Evolutionary conservation across 2,113 vertebrate genomes (phyloP), one percentile per base, ranked within the genome.

Genomic region (Oreocharis arfaki): DNA sequence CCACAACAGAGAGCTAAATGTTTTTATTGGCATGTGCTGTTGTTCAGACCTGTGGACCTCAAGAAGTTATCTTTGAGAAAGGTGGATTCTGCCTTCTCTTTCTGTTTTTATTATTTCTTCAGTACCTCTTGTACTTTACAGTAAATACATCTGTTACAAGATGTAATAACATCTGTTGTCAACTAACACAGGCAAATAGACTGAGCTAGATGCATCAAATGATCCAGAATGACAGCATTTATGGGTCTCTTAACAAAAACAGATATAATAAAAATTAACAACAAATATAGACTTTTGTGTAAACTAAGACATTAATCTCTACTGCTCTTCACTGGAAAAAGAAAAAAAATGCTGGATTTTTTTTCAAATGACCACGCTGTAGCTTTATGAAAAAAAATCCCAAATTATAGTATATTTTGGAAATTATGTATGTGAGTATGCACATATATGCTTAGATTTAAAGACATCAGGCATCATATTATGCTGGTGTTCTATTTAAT

Each of bases 101-200:
- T 84, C 39, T 78, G 9, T 37, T 89, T 55, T 21, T 11, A 37
- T 57, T 21, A 47, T 85, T 76, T 90, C 87, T 91, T 94, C 46
- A 60, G 23, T 33, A 52, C 28, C 65, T 52, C 67, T 83, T 79
- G 5, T 61, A 79, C 37, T 91, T 93, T 15, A 64, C 44, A 80
- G 79, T 81, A 87, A 93, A 69, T 67, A 53, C 69, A 93, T 85
- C 90, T 89, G 90, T 82, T 89, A 49, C 64, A 79, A 82, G 77
- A 75, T 42, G 52, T 71, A 84, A 71, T 42, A 92, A 86, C 77
- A 89, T 78, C 68, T 84, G 65, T 44, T 94, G 49, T 52, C 69
- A 82, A n/a, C 39, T 74, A 63, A 24, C 53, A 89, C 76, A 84
- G 61, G 70, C 37, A 93, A 68, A 89, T 57, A 79, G 35, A 46